Evolutionary conservation across 2,797 vertebrate species (phyloP).

Genomic region (Sebastes steindachneri): DNA sequence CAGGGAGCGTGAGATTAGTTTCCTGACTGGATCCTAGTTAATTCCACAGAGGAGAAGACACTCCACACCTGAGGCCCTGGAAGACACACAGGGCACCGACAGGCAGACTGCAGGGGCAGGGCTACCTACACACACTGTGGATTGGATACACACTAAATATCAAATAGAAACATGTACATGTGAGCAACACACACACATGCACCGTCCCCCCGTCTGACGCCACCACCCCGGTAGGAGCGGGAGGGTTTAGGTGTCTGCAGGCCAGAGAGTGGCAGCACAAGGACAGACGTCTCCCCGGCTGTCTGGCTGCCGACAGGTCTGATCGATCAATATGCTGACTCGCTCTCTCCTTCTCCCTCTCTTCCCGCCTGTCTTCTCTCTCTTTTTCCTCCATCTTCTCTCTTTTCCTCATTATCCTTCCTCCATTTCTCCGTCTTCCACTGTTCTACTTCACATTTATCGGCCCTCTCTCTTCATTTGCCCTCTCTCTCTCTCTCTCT

Average conservation of each 20-base stretch:
- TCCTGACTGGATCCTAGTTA: slow-evolving; percentile 78
- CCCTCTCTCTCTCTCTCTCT: not conserved
- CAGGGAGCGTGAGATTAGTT: slow-evolving; percentile 78
- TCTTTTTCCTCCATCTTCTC: slow-evolving; percentile 24
- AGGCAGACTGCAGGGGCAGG: slow-evolving; percentile 57
- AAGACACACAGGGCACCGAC: slow-evolving; percentile 59
- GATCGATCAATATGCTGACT: slow-evolving; percentile 88
- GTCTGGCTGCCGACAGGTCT: slow-evolving; percentile 89
- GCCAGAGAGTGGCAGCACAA: slow-evolving; percentile 94
- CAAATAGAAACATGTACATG: slow-evolving; percentile 20
- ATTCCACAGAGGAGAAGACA: slow-evolving; percentile 72
- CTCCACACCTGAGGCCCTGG: slow-evolving; percentile 76
- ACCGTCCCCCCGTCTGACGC: slow-evolving; percentile 70
- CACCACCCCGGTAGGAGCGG: slow-evolving; percentile 55
- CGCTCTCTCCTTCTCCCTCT: slow-evolving; percentile 52
- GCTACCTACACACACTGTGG: slow-evolving; percentile 15
- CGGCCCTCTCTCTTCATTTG: not conserved
- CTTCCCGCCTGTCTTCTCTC: slow-evolving; percentile 15
- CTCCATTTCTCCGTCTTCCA: not conserved
- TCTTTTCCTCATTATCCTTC: slow-evolving; percentile 17
- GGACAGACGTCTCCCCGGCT: slow-evolving; percentile 87
- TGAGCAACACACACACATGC: not conserved
- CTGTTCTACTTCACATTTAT: slow-evolving; percentile 20
- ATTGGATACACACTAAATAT: not conserved
- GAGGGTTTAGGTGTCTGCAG: slow-evolving; percentile 88